Evolutionary conservation across 1,140 invertebrate species (phyloP), one percentile per base, ranked within the genome.

Genomic region (Drosophila arawakana): DNA sequence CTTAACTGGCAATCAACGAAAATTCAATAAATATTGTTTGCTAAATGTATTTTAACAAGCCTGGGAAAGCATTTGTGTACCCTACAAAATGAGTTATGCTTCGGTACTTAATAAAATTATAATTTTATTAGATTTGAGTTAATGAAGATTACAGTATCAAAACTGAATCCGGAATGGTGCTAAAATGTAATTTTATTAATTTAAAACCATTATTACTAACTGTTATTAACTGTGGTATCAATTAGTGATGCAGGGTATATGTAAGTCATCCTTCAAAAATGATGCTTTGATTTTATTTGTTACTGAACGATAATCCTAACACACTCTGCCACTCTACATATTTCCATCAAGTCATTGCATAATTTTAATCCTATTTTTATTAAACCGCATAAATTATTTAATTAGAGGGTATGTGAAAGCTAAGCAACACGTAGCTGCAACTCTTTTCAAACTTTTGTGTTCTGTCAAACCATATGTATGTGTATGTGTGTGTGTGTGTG

Each of bases 1-100:
- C 76, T 86, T 76, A 86, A 86, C 76, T 79, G 82, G 61, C 79
- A 86, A 86, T 86, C 82, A 86, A 78, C 74, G 62, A 72, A 74
- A 77, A 81, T 68, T 77, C 52, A 55, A 55, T 55, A 44, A 75
- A 65, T 60, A 88, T 80, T 84, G 81, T 43, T 76, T 54, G 63
- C 61, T 66, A 71, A 84, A 85, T 76, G 78, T 70, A 80, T 81
- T 81, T 84, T 71, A 85, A 72, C 47, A 73, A 88, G 76, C 82
- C 68, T 70, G 65, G 34, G 60, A 78, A 78, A 65, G 43, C 65
- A 75, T 66, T 65, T 58, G 41, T n/a, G 63, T 63, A 63, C 77
- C 67, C 66, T 65, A n/a, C 35, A 50, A 30, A n/a, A 44, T 35
- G 63, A 62, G 21, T 35, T 35, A 68, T 46, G 30, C 11, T 43